Conservation (phyloP, 2,888 invertebrate genomes). For the Leptopilina drosophilae region DNA sequence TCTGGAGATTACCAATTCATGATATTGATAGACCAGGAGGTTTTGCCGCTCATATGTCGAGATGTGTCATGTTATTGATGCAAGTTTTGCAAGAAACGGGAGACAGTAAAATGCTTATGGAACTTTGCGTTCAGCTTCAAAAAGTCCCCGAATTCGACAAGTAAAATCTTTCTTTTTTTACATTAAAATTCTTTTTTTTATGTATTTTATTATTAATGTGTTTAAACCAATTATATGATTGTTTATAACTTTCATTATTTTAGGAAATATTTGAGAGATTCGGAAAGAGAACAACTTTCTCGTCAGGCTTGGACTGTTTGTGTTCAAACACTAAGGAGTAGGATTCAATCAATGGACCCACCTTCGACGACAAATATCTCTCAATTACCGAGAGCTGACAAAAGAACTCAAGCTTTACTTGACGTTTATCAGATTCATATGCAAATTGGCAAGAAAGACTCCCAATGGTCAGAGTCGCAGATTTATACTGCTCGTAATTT, state of each 20-base stretch:
- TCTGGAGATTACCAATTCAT: conserved; percentile 93
- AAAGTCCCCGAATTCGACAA: conserved; percentile 92
- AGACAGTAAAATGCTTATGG: conserved; percentile 88
- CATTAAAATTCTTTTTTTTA: background rate
- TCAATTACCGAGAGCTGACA: conserved; percentile 66
- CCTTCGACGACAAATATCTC: conserved; percentile 64
- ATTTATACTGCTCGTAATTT: conserved; percentile 80
- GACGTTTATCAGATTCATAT: conserved; percentile 84
- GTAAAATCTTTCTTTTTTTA: conserved; percentile 76
- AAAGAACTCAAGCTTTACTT: conserved; percentile 77
- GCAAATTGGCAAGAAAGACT: conserved; percentile 82
- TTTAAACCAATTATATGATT: conserved; percentile 11
- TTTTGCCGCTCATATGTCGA: conserved; percentile 93
- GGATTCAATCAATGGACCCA: conserved; percentile 78
- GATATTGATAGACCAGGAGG: conserved; percentile 96
- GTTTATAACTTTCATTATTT: conserved; percentile 51
- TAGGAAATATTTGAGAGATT: conserved; percentile 90
- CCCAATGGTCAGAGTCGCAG: conserved; percentile 79
- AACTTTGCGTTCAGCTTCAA: conserved; percentile 87
- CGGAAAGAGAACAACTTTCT: conserved; percentile 88
- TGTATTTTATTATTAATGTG: background rate
- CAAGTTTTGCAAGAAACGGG: conserved; percentile 88
- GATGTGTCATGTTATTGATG: conserved; percentile 88
- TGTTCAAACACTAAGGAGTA: conserved; percentile 83
- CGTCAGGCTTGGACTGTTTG: conserved; percentile 88